These are phyloP conservation scores for Rachycentron canadum DNA, from an alignment of 2,797 vertebrate species.

Conservation along the genomic window DNA sequence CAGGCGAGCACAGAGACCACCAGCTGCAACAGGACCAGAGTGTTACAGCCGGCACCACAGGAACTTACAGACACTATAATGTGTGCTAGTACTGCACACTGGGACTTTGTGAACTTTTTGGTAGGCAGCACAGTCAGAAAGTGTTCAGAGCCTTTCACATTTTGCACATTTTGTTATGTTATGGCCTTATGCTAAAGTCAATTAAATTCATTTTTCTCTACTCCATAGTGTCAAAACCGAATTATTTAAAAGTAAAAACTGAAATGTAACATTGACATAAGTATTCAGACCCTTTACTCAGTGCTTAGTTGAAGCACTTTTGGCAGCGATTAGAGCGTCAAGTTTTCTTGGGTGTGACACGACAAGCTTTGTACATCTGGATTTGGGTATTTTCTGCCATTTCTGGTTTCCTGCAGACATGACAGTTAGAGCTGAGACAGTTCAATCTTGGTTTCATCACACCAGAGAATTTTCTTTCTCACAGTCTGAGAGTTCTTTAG, in stretches of 20 bases:
- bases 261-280: background rate
- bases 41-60: conserved; percentile 34
- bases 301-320: conserved; percentile 6
- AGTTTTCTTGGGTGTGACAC: conserved; percentile 13
- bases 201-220: background rate
- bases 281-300: background rate
- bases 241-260: no score
- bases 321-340: background rate
- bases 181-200: background rate
- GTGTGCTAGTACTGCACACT: background rate
- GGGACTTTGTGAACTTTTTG: background rate
- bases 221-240: background rate
- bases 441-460: no score
- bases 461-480: no score
- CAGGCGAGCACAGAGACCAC: conserved; percentile 54
- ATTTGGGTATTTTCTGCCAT: background rate
- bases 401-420: no score
- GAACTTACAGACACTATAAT: conserved; percentile 9
- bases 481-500: no score
- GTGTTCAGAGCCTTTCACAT: background rate
- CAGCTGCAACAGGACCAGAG: conserved; percentile 44
- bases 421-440: no score
- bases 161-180: background rate
- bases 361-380: background rate
- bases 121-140: background rate